Evolutionary conservation across 2,888 invertebrate genomes (phyloP), one percentile per base, ranked within the genome.

Genomic region (Mythimna pallens): DNA sequence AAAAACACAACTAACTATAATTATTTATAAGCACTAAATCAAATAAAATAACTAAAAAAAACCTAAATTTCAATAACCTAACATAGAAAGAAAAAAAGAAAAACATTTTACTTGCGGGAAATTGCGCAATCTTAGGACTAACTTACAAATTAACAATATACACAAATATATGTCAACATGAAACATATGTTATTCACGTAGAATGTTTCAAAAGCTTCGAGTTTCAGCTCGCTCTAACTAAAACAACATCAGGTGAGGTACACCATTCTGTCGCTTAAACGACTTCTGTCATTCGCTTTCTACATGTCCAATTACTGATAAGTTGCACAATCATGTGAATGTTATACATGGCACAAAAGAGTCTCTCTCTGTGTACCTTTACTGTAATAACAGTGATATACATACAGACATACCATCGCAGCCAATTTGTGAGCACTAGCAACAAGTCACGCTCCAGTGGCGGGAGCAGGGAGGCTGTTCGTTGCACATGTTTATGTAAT

Each of bases 361-460:
- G n/a, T 36, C 14, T 47, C 1, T 25, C 25, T 25, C 6, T 2
- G 30, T 8, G 17, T n/a, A 30, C 9, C 25, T 9, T n/a, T 12
- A 34, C 34, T 17, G 17, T n/a, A 17, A 34, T n/a, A 36, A n/a
- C 9, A 40, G 22, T 40, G 22, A 9, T 50, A 30, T 0, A 14
- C 34, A 25, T 4, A 36, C 25, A 25, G 25, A 40, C n/a, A 34
- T 25, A 17, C 40, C 43, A 55, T 22, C 34, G 20, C 47, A 67
- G 25, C 22, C 76, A 50, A 36, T 65, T 55, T 61, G 47, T 62
- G 68, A 30, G 50, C 50, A 22, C 50, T 20, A 50, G 76, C 81
- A 65, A 80, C 76, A 65, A 76, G 67, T 61, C 55, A 75, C 40
- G 52, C 67, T 64, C 54, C n/a, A n/a, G 50, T 9, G 50, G 50